Percentiles rank a stretch among this genome's conserved stretches.
phyloP scores from a whole-genome alignment of 2,113 vertebrate species.

The Tautogolabrus adspersus region DNA sequence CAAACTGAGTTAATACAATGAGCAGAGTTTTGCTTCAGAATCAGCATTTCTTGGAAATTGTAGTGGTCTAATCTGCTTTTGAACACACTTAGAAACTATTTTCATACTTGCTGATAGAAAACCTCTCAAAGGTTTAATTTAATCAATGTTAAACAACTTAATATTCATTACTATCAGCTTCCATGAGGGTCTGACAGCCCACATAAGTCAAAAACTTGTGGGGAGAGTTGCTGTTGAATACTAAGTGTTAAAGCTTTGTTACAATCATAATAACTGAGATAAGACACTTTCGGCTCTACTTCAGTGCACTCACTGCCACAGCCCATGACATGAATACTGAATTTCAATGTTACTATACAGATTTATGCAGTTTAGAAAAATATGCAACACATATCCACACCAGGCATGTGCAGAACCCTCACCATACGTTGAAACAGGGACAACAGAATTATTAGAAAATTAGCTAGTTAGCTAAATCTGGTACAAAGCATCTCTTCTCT shows the following conservation, averaged over 20 bases:
- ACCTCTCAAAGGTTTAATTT: conserved; percentile 4
- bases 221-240: conserved; percentile 35
- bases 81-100: conserved; percentile 25
- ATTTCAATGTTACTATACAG: neutral
- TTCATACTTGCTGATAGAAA: neutral
- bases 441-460: no score
- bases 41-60: neutral
- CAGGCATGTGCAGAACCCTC: neutral
- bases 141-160: conserved; percentile 15
- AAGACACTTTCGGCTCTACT: neutral
- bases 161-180: conserved; percentile 15
- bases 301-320: neutral
- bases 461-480: no score
- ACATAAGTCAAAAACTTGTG: conserved; percentile 27
- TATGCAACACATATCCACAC: neutral
- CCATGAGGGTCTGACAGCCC: conserved; percentile 4
- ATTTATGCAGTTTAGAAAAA: neutral
- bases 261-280: conserved; percentile 21
- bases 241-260: conserved; percentile 23
- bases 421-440: neutral
- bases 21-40: neutral
- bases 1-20: neutral
- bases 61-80: neutral
- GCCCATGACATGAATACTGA: neutral
- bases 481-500: no score